Conservation (phyloP, 2,888 invertebrate genomes). For the Lasioglossum calceatum region DNA sequence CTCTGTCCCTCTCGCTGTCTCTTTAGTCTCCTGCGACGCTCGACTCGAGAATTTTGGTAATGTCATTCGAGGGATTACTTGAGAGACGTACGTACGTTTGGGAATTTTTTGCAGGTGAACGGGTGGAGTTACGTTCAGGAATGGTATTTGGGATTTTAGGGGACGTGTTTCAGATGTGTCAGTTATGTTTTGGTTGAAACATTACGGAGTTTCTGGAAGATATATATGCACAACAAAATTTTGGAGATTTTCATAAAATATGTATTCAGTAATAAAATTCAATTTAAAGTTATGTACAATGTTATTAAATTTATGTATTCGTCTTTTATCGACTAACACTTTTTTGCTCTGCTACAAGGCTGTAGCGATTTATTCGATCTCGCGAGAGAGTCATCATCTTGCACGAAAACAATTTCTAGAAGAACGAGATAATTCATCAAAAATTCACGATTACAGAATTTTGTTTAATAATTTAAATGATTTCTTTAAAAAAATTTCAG, state of each 20-base stretch:
- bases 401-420: background rate
- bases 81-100: background rate
- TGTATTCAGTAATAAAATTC: no score
- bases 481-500: no score
- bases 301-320: no score
- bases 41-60: constrained; percentile 46
- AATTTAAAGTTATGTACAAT: no score
- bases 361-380: no score
- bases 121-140: background rate
- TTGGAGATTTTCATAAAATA: no score
- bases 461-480: background rate
- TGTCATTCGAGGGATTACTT: constrained; percentile 43
- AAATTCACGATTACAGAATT: background rate
- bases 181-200: background rate
- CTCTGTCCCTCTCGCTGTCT: background rate
- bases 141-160: background rate
- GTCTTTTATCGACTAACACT: no score
- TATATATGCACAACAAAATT: background rate
- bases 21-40: constrained; percentile 40
- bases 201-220: background rate
- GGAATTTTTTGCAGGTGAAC: background rate
- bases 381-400: background rate
- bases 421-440: background rate
- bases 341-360: no score
- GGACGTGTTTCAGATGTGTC: background rate